These are phyloP conservation scores for Sympetrum striolatum DNA, from an alignment of 2,888 invertebrate genomes.

Conservation along the genomic window DNA sequence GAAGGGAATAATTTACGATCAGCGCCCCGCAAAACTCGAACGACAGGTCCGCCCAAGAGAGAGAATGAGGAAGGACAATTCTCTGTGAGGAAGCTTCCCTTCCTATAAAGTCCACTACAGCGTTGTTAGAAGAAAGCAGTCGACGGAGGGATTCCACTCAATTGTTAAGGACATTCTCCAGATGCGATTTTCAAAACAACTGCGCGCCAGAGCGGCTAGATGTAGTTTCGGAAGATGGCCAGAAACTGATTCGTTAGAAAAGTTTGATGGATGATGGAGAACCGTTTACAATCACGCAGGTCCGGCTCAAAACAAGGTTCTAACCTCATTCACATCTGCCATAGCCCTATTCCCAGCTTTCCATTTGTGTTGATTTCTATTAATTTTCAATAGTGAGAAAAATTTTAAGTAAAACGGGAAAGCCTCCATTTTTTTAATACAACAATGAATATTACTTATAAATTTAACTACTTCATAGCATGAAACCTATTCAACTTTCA, in stretches of 20 bases:
- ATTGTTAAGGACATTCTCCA: not conserved
- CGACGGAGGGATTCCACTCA: not conserved
- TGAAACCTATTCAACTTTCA: no score
- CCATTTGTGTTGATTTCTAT: no score
- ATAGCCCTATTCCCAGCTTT: no score
- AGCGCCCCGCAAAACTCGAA: not conserved
- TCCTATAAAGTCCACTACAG: not conserved
- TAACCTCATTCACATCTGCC: no score
- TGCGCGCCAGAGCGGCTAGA: not conserved
- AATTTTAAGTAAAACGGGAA: no score
- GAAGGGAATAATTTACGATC: not conserved
- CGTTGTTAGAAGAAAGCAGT: not conserved
- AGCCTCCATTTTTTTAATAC: no score
- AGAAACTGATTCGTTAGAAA: not conserved
- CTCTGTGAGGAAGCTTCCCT: not conserved
- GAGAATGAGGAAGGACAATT: not conserved
- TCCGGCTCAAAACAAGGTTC: not conserved
- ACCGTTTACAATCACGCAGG: not conserved
- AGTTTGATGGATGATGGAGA: not conserved
- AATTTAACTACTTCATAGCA: no score
- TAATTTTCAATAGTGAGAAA: no score
- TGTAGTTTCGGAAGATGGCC: not conserved
- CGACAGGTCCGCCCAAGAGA: not conserved
- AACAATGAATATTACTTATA: no score
- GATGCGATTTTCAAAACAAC: not conserved